Base-by-base conservation (phyloP, 2,888 invertebrate species). In the Volucella inanis region DNA sequence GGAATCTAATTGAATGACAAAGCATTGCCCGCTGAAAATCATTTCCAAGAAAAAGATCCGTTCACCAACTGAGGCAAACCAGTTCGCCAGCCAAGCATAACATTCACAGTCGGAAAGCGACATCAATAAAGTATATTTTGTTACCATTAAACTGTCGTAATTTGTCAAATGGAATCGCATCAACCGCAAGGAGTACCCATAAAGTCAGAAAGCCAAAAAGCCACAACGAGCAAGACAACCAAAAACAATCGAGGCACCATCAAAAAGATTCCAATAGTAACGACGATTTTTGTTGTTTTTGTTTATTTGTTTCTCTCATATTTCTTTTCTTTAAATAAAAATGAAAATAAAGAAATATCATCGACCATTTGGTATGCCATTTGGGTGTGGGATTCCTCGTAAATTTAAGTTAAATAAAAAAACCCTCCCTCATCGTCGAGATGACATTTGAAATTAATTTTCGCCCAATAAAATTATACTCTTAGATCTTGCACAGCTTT, bases 111-210 rank as follows among this genome's bases (percentile, higher is more conserved):
- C 31, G 31, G 31, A 31, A 31, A 6, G 31, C 31, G 31, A 57
- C 83, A 79, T 70, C 57, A 84, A 84, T 79, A 84, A 84, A 82
- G 74, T 75, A 70, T 75, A 84, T 79, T 31, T 84, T 79, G 70
- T 70, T 70, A 84, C 79, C 83, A 70, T 79, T 79, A 79, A 79
- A 84, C 68, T 75, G 83, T 79, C 83, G 75, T 75, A 70, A 79
- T 84, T 84, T 84, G 83, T 84, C 83, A 81, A 81, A 75, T 57
- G 45, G 64, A 57, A 45, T 64, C 31, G 52, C 68, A 45, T 52
- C 41, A 52, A 67, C 67, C 72, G 49, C 62, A 57, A 70, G 50
- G 57, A 59, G 54, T 62, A 64, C 52, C 59, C 55, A 54, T 43
- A 54, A 50, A 65, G 54, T 6, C 31, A 31, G 6, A 31, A 31